Conservation (phyloP, 1,140 invertebrate species). For the Arion vulgaris region DNA sequence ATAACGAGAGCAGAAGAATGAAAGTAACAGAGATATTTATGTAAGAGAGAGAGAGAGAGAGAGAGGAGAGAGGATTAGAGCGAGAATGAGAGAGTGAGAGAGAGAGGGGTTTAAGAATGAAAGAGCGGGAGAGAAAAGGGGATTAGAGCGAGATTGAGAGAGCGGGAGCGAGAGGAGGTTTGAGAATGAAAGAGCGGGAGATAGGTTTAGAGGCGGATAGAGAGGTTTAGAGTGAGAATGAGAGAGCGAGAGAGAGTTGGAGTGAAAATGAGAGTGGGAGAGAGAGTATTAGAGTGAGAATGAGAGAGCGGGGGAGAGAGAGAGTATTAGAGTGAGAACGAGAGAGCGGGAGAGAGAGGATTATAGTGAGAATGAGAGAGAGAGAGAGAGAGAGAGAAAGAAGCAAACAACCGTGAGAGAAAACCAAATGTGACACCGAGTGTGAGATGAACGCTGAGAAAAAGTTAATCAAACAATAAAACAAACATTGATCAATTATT, state of each 20-base stretch:
- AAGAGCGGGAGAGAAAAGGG: neutral
- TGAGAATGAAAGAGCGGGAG: neutral
- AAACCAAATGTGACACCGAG: too few relatives aligned
- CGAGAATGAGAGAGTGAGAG: conserved; percentile 6
- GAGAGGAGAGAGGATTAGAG: conserved; percentile 13
- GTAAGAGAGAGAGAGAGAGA: conserved; percentile 8
- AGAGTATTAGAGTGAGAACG: conserved; percentile 9
- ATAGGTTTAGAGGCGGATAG: neutral
- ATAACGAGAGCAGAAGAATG: neutral
- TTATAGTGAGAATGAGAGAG: neutral
- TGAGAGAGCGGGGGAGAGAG: neutral
- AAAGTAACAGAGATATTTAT: conserved; percentile 16
- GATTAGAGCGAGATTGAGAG: neutral
- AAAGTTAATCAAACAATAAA: too few relatives aligned
- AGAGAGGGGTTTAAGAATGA: neutral
- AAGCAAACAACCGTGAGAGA: too few relatives aligned
- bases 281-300: neutral
- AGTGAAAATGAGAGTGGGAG: neutral
- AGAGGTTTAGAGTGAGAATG: neutral
- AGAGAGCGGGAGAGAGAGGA: neutral
- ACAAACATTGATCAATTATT: too few relatives aligned
- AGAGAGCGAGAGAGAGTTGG: neutral
- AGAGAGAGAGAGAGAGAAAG: neutral
- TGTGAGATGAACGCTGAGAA: too few relatives aligned
- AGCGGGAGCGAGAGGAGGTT: neutral